Evolutionary conservation across 30 jellyfish, hydroid and myxozoan genomes (phyloP).

Genomic region (Turritopsis dohrnii): DNA sequence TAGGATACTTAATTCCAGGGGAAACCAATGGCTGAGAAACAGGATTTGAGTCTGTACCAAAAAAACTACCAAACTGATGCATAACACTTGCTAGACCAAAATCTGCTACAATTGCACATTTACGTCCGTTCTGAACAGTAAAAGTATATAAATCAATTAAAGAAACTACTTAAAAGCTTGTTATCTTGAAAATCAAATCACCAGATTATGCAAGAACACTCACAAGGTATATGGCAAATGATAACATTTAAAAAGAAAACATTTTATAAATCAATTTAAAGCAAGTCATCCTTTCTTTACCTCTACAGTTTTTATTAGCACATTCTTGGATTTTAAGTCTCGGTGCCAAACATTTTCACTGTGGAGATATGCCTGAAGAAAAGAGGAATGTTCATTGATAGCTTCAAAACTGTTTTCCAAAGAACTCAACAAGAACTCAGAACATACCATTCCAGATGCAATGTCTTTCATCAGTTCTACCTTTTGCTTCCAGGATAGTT

Average conservation of each 20-base stretch:
- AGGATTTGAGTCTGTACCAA: slow-evolving; percentile 26
- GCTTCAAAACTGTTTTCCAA: background rate
- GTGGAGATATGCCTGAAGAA: slow-evolving; percentile 68
- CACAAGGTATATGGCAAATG: too few species aligned
- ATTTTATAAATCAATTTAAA: background rate
- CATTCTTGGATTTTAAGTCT: slow-evolving; percentile 73
- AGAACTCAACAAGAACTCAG: background rate
- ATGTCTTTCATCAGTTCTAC: slow-evolving; percentile 72
- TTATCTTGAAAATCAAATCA: too few species aligned
- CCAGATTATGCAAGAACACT: too few species aligned
- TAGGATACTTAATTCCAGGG: slow-evolving; percentile 30
- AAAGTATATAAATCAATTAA: background rate
- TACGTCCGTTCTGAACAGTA: slow-evolving; percentile 30
- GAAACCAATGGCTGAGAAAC: background rate
- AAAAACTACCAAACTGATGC: slow-evolving; percentile 20
- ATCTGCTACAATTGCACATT: slow-evolving; percentile 76
- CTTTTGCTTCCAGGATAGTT: slow-evolving; percentile 61
- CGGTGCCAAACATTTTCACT: slow-evolving; percentile 76
- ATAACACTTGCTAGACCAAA: slow-evolving; percentile 72
- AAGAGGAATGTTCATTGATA: background rate
- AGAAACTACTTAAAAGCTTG: background rate
- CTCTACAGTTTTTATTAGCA: slow-evolving; percentile 45
- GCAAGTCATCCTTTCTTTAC: background rate
- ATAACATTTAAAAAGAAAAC: too few species aligned
- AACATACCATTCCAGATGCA: slow-evolving; percentile 95